Evolutionary conservation across 1,140 invertebrate genomes (phyloP), one percentile per base, ranked within the genome.

Genomic region (Portunus trituberculatus): DNA sequence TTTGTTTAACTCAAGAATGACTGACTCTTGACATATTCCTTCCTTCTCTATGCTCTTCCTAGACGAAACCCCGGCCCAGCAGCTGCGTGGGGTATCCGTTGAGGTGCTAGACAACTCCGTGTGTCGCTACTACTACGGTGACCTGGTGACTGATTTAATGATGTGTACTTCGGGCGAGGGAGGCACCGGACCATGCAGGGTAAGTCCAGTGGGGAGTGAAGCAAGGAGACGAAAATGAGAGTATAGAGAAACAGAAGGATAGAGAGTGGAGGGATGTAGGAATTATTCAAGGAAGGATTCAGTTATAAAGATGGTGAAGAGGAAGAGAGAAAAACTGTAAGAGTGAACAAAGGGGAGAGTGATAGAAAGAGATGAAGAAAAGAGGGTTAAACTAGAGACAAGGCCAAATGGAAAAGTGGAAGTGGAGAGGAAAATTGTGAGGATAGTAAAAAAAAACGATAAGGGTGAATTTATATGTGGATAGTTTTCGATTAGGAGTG

Each of bases 141-240:
- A 31, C 20, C 52, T 96, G 8, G 96, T 96, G 83, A 96, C 87
- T 3, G 96, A 96, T 20, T 96, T 29, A 4, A 96, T 96, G 96
- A 96, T 96, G 95, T 96, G 96, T 46, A 96, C 96, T 6, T 96
- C 96, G 31, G 96, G 96, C 1, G 95, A 90, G 4, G 95, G 95
- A 1, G 96, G 96, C 14, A 88, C 86, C 14, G 96, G 96, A 28
- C 92, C 96, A 0, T 96, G 96, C 91, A 67, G 88, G 87, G 95
- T 95, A 59, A 52, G 91, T 20, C 12, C 28, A 1, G 8, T 48
- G 67, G n/a, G 67, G 67, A 76, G 67, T 20, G n/a, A n/a, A 20
- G 20, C 10, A 76, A n/a, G 25, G 67, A 76, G 67, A n/a, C 4
- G 52, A 59, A 59, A 59, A 59, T 0, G 20, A 10, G 52, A 4